Base-by-base conservation (phyloP, 2,888 invertebrate genomes). In the Cheilosia soror region DNA sequence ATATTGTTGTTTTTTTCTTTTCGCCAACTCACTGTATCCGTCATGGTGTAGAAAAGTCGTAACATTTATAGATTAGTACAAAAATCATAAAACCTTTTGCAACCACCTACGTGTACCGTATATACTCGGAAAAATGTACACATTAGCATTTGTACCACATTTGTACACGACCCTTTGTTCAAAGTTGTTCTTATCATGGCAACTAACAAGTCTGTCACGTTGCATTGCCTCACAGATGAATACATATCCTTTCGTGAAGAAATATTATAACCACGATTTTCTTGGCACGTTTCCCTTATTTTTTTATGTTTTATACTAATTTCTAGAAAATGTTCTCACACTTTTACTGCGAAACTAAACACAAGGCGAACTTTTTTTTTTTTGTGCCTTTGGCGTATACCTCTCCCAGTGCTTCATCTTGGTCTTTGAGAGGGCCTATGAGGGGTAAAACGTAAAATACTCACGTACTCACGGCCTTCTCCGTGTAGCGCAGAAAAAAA, bases 241-340 rank as follows among this genome's bases (percentile, higher is more conserved):
- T 58, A 65, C 62, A 79, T 66, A 75, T 57, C 73, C 68, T 49
- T 79, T 69, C 73, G 69, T 58, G 80, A 37, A 58, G 51, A 75
- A 80, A 80, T 75, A 80, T 84, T 84, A 66, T 66, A 77, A 66
- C 71, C 80, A 80, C 80, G 73, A 75, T 69, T 65, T 63, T 63
- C 37, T 51, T 31, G 80, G 79, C 84, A 84, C 84, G 84, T 84
- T 73, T 53, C 57, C 42, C 31, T 57, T 51, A 27, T 27, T 27
- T 73, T 77, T 55, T 79, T 73, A 83, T 69, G 73, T 33, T 79
- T 79, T 69, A 65, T 69, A 84, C 84, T 84, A 84, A 84, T 84
- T 84, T 75, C 33, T 49, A 62, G 73, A 75, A 83, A 83, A 83
- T 73, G 53, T 75, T 73, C 73, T 80, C 84, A 69, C 75, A 75